A percentile compares a stretch with the other conserved stretches of the same genome.
Evolutionary conservation across 2,113 vertebrate species (phyloP).

Genomic region (Calyptommatus sinebrachiatus): DNA sequence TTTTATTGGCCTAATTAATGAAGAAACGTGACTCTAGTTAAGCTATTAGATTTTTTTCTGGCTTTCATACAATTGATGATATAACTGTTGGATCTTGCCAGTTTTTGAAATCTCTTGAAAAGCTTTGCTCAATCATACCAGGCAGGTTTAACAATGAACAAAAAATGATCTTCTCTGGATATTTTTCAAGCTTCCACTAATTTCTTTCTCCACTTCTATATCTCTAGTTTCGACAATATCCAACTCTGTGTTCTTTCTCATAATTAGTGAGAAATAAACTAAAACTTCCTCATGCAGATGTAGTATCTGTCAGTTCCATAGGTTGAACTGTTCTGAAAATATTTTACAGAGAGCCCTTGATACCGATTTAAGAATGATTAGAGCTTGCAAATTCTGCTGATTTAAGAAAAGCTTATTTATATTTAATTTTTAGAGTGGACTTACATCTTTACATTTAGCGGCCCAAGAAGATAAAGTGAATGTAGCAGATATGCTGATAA

Average conservation of each 20-base stretch:
- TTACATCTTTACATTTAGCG: conserved; percentile 92
- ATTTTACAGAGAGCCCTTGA: neutral
- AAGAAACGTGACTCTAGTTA: neutral
- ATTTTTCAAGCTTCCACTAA: neutral
- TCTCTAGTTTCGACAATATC: too few species aligned
- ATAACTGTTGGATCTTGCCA: neutral
- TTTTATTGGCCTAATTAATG: neutral
- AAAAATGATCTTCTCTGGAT: neutral
- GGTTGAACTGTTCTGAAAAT: neutral
- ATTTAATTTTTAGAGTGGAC: conserved; percentile 81
- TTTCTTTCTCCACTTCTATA: neutral
- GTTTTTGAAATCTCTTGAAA: neutral
- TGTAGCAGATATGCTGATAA: conserved; percentile 85
- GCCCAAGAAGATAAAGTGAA: conserved; percentile 94
- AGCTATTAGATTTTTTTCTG: neutral
- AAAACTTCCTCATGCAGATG: neutral
- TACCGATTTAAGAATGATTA: neutral
- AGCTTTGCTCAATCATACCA: neutral
- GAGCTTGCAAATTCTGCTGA: neutral
- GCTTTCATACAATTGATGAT: neutral
- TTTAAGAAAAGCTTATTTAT: neutral
- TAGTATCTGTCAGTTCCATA: neutral
- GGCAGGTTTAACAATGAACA: too few species aligned
- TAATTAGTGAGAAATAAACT: neutral
- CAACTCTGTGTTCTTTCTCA: neutral